phyloP scores from a whole-genome alignment of 1,140 invertebrate species.

The Cydia pomonella region DNA sequence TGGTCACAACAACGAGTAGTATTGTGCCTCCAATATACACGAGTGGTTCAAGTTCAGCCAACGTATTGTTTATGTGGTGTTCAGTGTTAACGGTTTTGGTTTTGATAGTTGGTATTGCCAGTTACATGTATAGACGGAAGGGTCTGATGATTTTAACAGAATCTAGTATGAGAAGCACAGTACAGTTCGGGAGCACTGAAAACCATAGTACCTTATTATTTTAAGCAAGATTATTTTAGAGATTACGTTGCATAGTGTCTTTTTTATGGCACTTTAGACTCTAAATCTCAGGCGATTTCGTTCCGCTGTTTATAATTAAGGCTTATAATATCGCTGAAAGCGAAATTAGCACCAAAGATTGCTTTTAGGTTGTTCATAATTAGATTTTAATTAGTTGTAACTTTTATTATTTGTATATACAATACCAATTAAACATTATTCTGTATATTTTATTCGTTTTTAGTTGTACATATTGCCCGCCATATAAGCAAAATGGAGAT shows the following conservation, averaged over 20 bases:
- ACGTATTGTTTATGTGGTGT: constrained; percentile 41
- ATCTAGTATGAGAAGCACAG: not conserved
- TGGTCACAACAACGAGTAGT: constrained; percentile 15
- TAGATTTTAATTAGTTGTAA: not conserved
- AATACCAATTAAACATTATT: not conserved
- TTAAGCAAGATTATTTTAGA: not conserved
- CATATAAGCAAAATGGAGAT: too few relatives aligned
- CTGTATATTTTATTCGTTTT: not conserved
- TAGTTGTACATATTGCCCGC: not conserved
- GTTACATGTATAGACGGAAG: constrained; percentile 37
- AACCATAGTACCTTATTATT: not conserved
- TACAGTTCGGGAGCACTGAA: not conserved
- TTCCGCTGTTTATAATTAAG: not conserved
- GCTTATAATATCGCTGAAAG: not conserved
- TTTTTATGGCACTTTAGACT: too few relatives aligned
- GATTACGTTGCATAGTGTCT: too few relatives aligned
- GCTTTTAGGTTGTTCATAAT: constrained; percentile 3
- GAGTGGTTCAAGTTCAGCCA: constrained; percentile 19
- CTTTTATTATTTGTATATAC: not conserved
- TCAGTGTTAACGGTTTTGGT: constrained; percentile 41
- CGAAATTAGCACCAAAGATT: not conserved
- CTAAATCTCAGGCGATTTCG: too few relatives aligned
- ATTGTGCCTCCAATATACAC: not conserved
- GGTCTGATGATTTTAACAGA: not conserved
- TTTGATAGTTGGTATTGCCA: constrained; percentile 34